A percentile compares a stretch with the other conserved stretches of the same genome.
phyloP scores from a whole-genome alignment of 2,888 invertebrate genomes.

The Plebejus anna region DNA sequence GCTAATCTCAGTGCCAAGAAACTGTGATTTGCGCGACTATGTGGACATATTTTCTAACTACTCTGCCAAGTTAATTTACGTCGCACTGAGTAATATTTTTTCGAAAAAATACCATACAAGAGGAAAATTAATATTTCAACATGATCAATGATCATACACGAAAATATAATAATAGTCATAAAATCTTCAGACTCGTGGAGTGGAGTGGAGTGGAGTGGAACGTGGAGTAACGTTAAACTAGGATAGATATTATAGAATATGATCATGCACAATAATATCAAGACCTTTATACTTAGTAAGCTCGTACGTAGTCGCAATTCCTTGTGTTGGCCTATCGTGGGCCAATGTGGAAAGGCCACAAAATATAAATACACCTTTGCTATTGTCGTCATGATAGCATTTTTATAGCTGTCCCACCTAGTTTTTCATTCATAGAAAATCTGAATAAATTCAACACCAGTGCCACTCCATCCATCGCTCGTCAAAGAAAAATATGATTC shows the following conservation, averaged over 20 bases:
- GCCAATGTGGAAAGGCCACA: background rate
- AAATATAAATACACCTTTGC: background rate
- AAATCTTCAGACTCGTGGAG: too few species aligned
- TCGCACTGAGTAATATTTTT: background rate
- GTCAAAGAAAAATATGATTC: background rate
- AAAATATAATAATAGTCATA: too few species aligned
- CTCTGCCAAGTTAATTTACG: conserved; percentile 3
- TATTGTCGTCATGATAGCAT: background rate
- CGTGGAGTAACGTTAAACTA: too few species aligned
- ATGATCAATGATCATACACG: too few species aligned
- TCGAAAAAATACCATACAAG: background rate
- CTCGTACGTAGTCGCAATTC: too few species aligned
- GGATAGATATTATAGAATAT: too few species aligned
- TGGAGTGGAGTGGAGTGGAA: too few species aligned
- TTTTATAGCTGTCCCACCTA: background rate
- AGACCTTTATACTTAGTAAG: too few species aligned
- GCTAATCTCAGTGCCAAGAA: conserved; percentile 16
- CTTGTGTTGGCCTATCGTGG: too few species aligned
- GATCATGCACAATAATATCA: too few species aligned
- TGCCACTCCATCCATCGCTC: background rate
- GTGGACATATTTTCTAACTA: conserved; percentile 11
- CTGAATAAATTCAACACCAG: background rate
- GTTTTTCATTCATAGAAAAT: background rate
- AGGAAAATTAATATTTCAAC: too few species aligned
- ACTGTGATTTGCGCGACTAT: too few species aligned